Base-by-base conservation (phyloP, 2,113 vertebrate genomes). In the Indicator maculatus region DNA sequence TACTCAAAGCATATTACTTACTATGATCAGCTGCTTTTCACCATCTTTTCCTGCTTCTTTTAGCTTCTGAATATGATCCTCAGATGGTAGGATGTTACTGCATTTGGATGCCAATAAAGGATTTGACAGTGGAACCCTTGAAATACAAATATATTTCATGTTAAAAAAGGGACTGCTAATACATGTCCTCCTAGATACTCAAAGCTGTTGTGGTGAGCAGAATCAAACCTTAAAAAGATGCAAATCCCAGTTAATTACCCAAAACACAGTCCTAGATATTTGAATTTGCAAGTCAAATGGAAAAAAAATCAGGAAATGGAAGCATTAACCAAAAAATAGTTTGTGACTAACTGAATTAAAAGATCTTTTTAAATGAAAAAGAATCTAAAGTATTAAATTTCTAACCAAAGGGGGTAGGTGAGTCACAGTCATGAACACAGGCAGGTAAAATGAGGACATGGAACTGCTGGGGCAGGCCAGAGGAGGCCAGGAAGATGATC, bases 1-100 rank as follows among this genome's bases (percentile, higher is more conserved):
- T 21, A 71, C 14, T 74, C 55, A 75, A 70, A 83, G 20, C 36
- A 53, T 70, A 52, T 83, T 88, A 98, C 98, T 99, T 97, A 99
- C 99, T 94, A 98, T 98, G 66, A 98, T 97, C 66, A 98, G 97
- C 93, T 99, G 98, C 85, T 98, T 98, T 92, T 97, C 97, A 94
- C 97, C 96, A 89, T 98, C 98, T 98, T 98, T 98, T 85, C 98
- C 98, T 36, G 97, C 93, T 95, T 98, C 98, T 96, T 98, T 99
- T 83, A 98, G 80, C 95, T 98, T 99, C 93, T 98, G 98, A 94
- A 98, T 97, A 90, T 97, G 97, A 31, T 98, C 95, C 38, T 99
- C 98, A 53, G 98, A 98, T 8, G 97, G 93, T 67, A 97, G 94
- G 91, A 97, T 90, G 33, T 86, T 95, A 82, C 90, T 96, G 93